Conservation (phyloP, 2,888 invertebrate species). For the Linnaemya tessellans region DNA sequence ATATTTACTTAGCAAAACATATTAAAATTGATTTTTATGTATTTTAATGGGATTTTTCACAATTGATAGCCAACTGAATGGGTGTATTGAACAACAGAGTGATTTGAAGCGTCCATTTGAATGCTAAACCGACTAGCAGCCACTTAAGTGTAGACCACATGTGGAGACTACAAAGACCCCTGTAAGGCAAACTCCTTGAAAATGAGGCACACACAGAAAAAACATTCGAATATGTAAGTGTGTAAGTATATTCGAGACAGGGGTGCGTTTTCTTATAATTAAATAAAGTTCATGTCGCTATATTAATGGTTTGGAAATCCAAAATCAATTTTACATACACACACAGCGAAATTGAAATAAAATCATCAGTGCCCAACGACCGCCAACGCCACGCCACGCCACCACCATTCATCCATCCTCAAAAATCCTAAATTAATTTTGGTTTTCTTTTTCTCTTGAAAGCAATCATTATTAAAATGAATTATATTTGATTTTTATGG, state of each 20-base stretch:
- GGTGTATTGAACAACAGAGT: background rate
- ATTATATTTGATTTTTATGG: constrained; percentile 60
- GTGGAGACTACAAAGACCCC: constrained; percentile 26
- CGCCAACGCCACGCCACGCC: background rate
- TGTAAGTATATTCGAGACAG: background rate
- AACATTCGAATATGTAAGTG: background rate
- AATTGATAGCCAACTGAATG: background rate
- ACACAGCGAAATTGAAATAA: background rate
- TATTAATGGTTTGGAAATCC: constrained; percentile 31
- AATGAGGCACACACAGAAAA: background rate
- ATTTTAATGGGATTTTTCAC: background rate
- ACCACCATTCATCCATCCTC: background rate
- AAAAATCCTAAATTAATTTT: constrained; percentile 10
- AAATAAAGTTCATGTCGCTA: background rate
- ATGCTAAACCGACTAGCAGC: constrained; percentile 4
- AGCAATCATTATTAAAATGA: constrained; percentile 41
- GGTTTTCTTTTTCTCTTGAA: constrained; percentile 3
- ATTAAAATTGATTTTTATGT: constrained; percentile 6
- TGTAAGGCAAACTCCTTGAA: constrained; percentile 33
- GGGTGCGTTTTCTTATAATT: constrained; percentile 26
- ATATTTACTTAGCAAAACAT: background rate
- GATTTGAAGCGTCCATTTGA: background rate
- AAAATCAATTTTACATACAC: constrained; percentile 33
- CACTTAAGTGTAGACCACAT: constrained; percentile 48
- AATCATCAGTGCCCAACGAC: constrained; percentile 7